phyloP scores from a whole-genome alignment of 2,888 invertebrate genomes.

The Graphium colonna region DNA sequence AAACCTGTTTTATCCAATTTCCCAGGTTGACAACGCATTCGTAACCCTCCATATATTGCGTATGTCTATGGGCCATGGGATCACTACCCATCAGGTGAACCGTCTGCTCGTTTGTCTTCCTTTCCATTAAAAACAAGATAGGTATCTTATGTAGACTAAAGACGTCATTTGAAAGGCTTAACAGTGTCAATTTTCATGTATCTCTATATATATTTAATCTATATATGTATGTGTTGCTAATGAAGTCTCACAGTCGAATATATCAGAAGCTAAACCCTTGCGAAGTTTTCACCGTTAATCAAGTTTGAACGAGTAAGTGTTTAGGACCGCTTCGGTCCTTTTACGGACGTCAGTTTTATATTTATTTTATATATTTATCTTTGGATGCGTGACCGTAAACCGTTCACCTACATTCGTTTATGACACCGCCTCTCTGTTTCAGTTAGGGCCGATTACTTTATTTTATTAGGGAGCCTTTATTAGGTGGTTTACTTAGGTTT shows the following conservation, averaged over 20 bases:
- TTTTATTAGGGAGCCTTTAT: slow-evolving; percentile 7
- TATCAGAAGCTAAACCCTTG: neutral
- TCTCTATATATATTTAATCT: neutral
- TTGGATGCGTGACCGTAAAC: neutral
- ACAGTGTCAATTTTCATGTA: neutral
- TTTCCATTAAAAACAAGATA: too few relatives aligned
- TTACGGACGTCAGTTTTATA: neutral
- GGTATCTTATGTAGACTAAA: too few relatives aligned
- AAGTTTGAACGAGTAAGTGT: neutral
- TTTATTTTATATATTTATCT: slow-evolving; percentile 8
- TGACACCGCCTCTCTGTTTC: slow-evolving; percentile 1
- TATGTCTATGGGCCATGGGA: too few relatives aligned
- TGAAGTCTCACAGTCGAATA: neutral
- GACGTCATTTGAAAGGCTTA: neutral
- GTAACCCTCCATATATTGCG: too few relatives aligned
- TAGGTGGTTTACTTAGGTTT: slow-evolving; percentile 1
- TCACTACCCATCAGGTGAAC: too few relatives aligned
- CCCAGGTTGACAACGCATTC: too few relatives aligned
- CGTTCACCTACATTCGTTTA: slow-evolving; percentile 5
- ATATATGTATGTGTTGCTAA: neutral
- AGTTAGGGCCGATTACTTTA: slow-evolving; percentile 5
- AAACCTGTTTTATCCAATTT: too few relatives aligned
- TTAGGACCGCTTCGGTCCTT: neutral
- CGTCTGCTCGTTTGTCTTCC: too few relatives aligned
- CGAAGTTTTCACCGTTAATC: neutral